Conservation (phyloP, 2,113 vertebrate species). For the Heterochromis multidens region DNA sequence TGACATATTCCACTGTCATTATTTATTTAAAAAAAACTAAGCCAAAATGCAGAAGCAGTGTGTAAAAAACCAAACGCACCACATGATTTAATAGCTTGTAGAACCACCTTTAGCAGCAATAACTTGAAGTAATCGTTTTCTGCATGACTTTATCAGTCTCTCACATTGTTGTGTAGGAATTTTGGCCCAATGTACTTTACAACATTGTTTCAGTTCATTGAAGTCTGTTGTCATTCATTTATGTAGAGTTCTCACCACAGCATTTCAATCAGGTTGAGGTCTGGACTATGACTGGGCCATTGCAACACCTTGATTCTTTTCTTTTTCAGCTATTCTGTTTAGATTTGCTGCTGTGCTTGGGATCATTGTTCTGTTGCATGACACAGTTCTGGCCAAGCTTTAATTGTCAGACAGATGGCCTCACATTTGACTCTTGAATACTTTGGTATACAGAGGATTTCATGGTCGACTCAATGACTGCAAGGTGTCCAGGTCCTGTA, state of each 20-base stretch:
- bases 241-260: fast-evolving
- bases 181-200: no score
- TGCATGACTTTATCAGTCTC: neutral
- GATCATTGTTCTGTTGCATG: no score
- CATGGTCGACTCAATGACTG: no score
- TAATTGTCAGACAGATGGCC: no score
- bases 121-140: neutral
- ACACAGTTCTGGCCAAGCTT: no score
- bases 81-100: neutral
- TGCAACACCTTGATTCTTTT: neutral
- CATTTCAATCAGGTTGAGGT: neutral
- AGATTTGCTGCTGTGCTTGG: no score
- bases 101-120: neutral
- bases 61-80: fast-evolving
- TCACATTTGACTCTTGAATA: no score
- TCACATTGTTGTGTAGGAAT: neutral
- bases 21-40: neutral
- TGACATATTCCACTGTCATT: neutral
- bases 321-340: no score
- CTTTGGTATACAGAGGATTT: no score
- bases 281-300: neutral
- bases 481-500: no score
- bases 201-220: no score
- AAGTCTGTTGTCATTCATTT: neutral
- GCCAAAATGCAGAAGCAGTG: neutral